Base-by-base conservation (phyloP, 1,140 invertebrate species). In the Drosophila teissieri region DNA sequence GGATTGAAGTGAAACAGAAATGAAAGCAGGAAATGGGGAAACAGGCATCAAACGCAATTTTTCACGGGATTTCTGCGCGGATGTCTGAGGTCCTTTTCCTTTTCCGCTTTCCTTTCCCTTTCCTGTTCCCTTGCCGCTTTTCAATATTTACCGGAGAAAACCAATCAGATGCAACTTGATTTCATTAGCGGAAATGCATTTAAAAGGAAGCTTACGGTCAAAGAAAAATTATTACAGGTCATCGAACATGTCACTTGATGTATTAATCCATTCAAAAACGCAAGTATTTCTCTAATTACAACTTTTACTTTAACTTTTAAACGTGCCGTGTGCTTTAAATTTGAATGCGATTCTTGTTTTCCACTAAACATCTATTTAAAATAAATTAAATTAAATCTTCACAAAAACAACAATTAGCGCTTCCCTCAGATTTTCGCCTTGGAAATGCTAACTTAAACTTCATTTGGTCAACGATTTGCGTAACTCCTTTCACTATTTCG, bases 381-480 rank as follows among this genome's bases (percentile, higher is more conserved):
- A 24, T 24, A 24, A 24, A 24, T 24, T 4, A 5, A 24, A 24
- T 24, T 0, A 24, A 5, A 5, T 4, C 24, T 24, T 24, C 24
- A 24, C 24, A 4, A 24, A 4, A 24, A 4, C 4, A 24, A 7
- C 14, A 37, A 37, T 37, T 37, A 37, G 11, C 11, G 36, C 11
- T 12, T 14, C 36, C 36, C 11, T 12, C 14, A 2, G n/a, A 11
- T 11, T 17, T 55, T 24, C 12, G 7, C 31, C 4, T 8, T 37
- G 5, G 8, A 39, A 54, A 22, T 19, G 22, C 14, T 27, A 7
- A 31, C 37, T 42, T 61, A 7, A 8, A 40, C 37, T 24, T n/a
- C 24, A 58, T 51, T 51, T 58, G 40, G 53, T 62, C 24, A 42
- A 36, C 53, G 15, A 52, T 52, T 52, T 52, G 31, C 49, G 49